Conservation (phyloP, 2,888 invertebrate species). For the Oxycera nigricornis region DNA sequence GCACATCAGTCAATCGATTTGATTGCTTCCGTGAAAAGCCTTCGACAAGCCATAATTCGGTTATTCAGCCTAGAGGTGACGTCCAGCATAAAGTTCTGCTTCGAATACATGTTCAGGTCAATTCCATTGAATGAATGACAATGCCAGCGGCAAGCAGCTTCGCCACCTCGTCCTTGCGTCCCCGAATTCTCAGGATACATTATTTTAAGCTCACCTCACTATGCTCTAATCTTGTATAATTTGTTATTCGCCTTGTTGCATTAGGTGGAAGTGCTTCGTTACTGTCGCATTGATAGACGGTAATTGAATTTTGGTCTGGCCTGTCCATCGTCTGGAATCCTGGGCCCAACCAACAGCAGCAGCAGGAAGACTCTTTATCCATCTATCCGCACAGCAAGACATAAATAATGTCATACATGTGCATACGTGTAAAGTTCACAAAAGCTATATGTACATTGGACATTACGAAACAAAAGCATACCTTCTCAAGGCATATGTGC, state of each 20-base stretch:
- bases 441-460: not conserved
- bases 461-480: conserved; percentile 12
- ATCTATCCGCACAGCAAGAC: not conserved
- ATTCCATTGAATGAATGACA: not conserved
- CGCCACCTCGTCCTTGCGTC: not conserved
- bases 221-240: conserved; percentile 41
- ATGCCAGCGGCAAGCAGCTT: not conserved
- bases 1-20: not conserved
- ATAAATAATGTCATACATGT: not conserved
- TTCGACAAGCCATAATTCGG: not conserved
- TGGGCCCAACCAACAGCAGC: not conserved
- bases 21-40: not conserved
- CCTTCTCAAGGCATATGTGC: not conserved
- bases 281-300: conserved; percentile 44
- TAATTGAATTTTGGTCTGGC: conserved; percentile 44
- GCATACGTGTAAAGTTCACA: not conserved
- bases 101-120: not conserved
- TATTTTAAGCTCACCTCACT: not conserved
- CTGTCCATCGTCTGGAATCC: not conserved
- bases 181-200: not conserved
- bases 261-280: conserved; percentile 42
- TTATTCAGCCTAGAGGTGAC: not conserved
- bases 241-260: conserved; percentile 44
- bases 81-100: not conserved
- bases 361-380: too few relatives aligned